phyloP scores from a whole-genome alignment of 2,888 invertebrate genomes.

The Plutella xylostella region DNA sequence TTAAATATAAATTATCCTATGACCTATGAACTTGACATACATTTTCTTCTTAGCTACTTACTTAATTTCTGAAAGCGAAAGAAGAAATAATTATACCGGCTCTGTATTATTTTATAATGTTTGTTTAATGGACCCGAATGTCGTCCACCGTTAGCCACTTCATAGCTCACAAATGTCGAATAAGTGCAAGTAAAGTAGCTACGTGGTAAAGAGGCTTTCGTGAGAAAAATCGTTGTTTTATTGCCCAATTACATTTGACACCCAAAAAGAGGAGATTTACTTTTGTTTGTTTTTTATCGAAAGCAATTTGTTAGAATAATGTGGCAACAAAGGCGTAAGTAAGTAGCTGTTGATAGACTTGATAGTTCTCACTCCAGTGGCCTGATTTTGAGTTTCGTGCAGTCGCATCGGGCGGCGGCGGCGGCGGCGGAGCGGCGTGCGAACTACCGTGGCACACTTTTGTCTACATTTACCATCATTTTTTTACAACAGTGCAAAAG shows the following conservation, averaged over 20 bases:
- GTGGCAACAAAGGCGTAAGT: slow-evolving; percentile 25
- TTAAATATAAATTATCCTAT: too few species aligned
- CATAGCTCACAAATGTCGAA: too few species aligned
- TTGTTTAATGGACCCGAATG: too few species aligned
- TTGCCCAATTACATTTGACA: not conserved
- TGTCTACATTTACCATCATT: slow-evolving; percentile 33
- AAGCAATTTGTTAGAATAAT: slow-evolving; percentile 43
- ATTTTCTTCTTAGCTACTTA: too few species aligned
- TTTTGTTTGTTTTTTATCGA: slow-evolving; percentile 24
- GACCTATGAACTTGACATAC: too few species aligned
- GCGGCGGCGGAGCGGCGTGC: slow-evolving; percentile 32
- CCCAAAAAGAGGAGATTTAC: not conserved
- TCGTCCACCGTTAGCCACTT: too few species aligned
- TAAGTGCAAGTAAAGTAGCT: too few species aligned
- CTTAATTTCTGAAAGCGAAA: too few species aligned
- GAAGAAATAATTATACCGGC: too few species aligned
- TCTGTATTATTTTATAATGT: too few species aligned
- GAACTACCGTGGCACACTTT: slow-evolving; percentile 59
- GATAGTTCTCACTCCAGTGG: slow-evolving; percentile 30
- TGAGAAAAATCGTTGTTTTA: not conserved
- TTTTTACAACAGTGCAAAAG: slow-evolving; percentile 37
- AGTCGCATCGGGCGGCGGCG: slow-evolving; percentile 14
- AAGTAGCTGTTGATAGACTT: slow-evolving; percentile 4
- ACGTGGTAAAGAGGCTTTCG: too few species aligned
- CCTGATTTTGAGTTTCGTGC: slow-evolving; percentile 49